Evolutionary conservation across 2,113 vertebrate genomes (phyloP), one percentile per base, ranked within the genome.

Genomic region (Picathartes gymnocephalus): DNA sequence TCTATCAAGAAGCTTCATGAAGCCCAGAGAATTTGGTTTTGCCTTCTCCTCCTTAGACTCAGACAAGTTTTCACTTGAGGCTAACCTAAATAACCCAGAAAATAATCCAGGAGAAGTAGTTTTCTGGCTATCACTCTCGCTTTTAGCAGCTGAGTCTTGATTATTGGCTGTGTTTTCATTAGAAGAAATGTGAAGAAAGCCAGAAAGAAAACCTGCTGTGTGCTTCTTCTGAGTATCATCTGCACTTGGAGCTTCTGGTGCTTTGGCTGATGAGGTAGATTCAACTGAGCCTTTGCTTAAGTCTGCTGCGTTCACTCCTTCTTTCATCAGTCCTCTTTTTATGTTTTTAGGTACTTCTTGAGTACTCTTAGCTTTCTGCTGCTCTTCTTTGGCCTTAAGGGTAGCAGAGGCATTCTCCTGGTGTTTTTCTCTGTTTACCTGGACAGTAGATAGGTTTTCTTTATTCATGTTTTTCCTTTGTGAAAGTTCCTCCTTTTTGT

Each of bases 181-280:
- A 77, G 97, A 96, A 92, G 98, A 96, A 95, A 94, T 95, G 64
- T 40, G 95, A 74, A 98, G 97, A 15, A 98, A 93, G 39, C 96
- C 98, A 73, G 98, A 98, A 94, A 98, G 92, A 88, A 98, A 97
- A 20, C 98, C 95, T 65, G 97, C 40, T 97, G 96, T 22, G 27
- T 66, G 33, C 51, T 94, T 53, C 70, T 94, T 95, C 61, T 60
- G 66, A 11, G 0, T 14, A 73, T 96, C 95, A 81, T 84, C 91
- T 73, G 51, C 23, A 60, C 33, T 58, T 91, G 71, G 83, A 56
- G n/a, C 56, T 81, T 97, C 92, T 78, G 27, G 39, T 19, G 20
- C 69, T 72, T 69, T 86, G 62, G 50, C 73, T 72, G 85, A 70
- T 39, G 79, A 62, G 10, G 25, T 31, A 6, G 94, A 56, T 88